Evolutionary conservation across 2,797 vertebrate genomes (phyloP), one percentile per base, ranked within the genome.

Genomic region (Enteromius argenteus): DNA sequence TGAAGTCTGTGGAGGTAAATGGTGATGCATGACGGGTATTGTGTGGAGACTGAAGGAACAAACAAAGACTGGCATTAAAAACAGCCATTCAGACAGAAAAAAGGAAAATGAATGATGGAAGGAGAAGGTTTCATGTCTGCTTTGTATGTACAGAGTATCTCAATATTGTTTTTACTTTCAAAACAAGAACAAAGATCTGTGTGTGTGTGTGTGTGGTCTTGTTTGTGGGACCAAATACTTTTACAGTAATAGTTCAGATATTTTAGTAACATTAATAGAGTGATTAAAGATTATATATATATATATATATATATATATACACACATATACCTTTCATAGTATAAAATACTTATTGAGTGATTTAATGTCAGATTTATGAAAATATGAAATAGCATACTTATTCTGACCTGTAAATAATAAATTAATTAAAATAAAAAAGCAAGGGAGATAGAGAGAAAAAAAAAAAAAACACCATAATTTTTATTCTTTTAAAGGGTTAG

Each of bases 1-100:
- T 68, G 76, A 86, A 74, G 71, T 73, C 42, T 27, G 66, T 44
- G 27, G 68, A 86, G 71, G 69, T 74, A 79, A 78, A 86, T 51
- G 37, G 21, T 79, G 60, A 73, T 42, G 71, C 66, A 64, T 78
- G 68, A 82, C 17, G 17, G 46, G 19, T 72, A 66, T 82, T 67
- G 75, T 74, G 39, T 46, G 71, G 11, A 44, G 49, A 79, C 42
- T 37, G 13, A 60, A 58, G 19, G 15, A 79, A 83, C 72, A 58
- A 64, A 58, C 60, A 79, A 42, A 44, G 82, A 77, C 56, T 62
- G 23, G 35, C 46, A 53, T 62, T 21, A 81, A 62, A 35, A 80
- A 19, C 32, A 66, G 56, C 37, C 37, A 27, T 30, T 78, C 37
- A 78, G 6, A 62, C n/a, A 30, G 56, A 32, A 75, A 32, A 79